phyloP scores from a whole-genome alignment of 2,113 vertebrate genomes.

The Atractosteus spatula region DNA sequence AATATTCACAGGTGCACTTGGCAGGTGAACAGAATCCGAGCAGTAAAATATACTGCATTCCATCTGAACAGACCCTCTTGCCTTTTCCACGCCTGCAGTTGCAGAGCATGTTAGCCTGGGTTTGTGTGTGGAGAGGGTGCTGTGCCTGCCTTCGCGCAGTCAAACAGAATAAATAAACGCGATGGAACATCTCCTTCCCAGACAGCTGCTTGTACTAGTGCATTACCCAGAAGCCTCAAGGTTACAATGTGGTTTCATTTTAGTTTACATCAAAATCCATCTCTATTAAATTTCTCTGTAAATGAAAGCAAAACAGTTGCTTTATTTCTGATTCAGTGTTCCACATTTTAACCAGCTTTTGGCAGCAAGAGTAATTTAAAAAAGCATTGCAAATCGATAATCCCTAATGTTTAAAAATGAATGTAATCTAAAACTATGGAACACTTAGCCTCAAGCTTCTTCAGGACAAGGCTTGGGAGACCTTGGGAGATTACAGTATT shows the following conservation, averaged over 20 bases:
- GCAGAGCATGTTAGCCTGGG: background rate
- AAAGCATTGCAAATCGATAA: constrained; percentile 56
- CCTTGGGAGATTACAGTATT: constrained; percentile 44
- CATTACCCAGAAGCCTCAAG: background rate
- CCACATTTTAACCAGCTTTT: constrained; percentile 24
- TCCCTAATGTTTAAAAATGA: constrained; percentile 48
- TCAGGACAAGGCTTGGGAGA: constrained; percentile 28
- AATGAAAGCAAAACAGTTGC: background rate
- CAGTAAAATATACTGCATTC: too few species aligned
- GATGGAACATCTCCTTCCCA: constrained; percentile 3
- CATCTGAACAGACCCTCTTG: too few species aligned
- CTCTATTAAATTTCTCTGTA: constrained; percentile 21
- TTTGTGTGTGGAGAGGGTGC: constrained; percentile 12
- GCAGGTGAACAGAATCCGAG: too few species aligned
- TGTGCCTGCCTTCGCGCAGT: background rate
- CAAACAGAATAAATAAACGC: constrained; percentile 21
- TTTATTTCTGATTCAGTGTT: constrained; percentile 21
- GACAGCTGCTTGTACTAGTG: constrained; percentile 8
- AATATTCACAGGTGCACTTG: too few species aligned
- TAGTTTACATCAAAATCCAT: constrained; percentile 6
- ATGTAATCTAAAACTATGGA: constrained; percentile 44
- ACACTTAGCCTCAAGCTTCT: constrained; percentile 31
- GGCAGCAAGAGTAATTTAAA: constrained; percentile 40
- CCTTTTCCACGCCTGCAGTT: background rate
- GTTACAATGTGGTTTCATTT: constrained; percentile 12